These are phyloP conservation scores for Sarcophaga peregrina DNA, from an alignment of 1,140 invertebrate genomes.

Conservation along the genomic window DNA sequence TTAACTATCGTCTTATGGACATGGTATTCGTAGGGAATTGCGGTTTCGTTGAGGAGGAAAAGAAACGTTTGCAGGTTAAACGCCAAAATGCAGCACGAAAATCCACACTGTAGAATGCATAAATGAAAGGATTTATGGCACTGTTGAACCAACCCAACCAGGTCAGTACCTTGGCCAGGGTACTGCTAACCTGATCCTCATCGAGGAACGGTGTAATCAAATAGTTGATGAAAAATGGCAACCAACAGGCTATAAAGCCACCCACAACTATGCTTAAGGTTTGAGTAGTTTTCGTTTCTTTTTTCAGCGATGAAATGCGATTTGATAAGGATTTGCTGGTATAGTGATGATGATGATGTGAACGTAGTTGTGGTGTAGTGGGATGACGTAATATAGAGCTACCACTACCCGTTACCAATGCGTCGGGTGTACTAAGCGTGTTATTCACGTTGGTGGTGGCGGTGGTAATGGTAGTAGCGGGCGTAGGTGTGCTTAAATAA, in stretches of 20 bases:
- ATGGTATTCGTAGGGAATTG: constrained; percentile 64
- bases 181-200: constrained; percentile 69
- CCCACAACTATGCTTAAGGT: constrained; percentile 92
- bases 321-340: constrained; percentile 62
- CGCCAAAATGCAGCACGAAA: constrained; percentile 87
- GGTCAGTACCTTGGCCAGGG: constrained; percentile 83
- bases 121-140: constrained; percentile 88
- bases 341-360: constrained; percentile 48
- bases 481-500: constrained; percentile 28
- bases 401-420: constrained; percentile 13
- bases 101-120: constrained; percentile 88
- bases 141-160: constrained; percentile 96
- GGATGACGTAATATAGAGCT: constrained; percentile 1
- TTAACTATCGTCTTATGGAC: constrained; percentile 62
- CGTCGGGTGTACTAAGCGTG: neutral
- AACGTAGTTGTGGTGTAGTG: constrained; percentile 17
- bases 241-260: constrained; percentile 90
- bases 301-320: constrained; percentile 74
- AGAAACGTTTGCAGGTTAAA: constrained; percentile 74
- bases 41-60: constrained; percentile 56
- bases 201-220: constrained; percentile 80
- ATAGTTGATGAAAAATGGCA: constrained; percentile 90
- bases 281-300: constrained; percentile 89
- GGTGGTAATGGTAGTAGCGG: constrained; percentile 47
- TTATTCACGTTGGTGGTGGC: constrained; percentile 37